phyloP scores from a whole-genome alignment of 2,797 vertebrate species.

The Florisuga fusca region DNA sequence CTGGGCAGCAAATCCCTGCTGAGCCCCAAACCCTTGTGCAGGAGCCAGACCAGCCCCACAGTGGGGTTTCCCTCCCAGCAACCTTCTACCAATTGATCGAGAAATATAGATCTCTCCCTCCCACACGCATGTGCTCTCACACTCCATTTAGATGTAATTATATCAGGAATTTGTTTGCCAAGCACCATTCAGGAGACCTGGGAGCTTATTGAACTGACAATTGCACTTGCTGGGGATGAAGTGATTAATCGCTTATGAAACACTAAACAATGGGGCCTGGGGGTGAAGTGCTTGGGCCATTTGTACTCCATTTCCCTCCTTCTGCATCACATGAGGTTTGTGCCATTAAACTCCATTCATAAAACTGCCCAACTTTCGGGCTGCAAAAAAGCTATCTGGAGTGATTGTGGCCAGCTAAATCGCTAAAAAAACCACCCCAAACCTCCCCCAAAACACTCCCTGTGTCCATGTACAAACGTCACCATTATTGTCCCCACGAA shows the following conservation, averaged over 20 bases:
- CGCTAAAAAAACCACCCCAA: not conserved
- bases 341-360: constrained; percentile 42
- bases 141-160: constrained; percentile 50
- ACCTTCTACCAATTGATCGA: fast-evolving
- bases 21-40: fast-evolving
- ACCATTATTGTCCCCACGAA: not conserved
- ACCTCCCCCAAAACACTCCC: not conserved
- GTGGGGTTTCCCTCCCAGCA: fast-evolving
- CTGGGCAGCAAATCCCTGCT: not conserved
- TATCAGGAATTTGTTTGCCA: constrained; percentile 38
- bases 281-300: constrained; percentile 58
- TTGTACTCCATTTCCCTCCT: constrained; percentile 65
- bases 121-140: not conserved
- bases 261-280: constrained; percentile 57
- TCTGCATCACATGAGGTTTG: constrained; percentile 36
- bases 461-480: not conserved
- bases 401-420: not conserved
- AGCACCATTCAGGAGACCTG: constrained; percentile 12
- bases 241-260: constrained; percentile 72
- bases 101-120: not conserved
- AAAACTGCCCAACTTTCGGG: constrained; percentile 9
- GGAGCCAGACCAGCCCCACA: not conserved
- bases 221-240: constrained; percentile 62
- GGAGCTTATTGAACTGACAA: constrained; percentile 66
- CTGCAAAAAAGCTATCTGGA: not conserved